Base-by-base conservation (phyloP, 2,888 invertebrate genomes). In the Eledona agricola region DNA sequence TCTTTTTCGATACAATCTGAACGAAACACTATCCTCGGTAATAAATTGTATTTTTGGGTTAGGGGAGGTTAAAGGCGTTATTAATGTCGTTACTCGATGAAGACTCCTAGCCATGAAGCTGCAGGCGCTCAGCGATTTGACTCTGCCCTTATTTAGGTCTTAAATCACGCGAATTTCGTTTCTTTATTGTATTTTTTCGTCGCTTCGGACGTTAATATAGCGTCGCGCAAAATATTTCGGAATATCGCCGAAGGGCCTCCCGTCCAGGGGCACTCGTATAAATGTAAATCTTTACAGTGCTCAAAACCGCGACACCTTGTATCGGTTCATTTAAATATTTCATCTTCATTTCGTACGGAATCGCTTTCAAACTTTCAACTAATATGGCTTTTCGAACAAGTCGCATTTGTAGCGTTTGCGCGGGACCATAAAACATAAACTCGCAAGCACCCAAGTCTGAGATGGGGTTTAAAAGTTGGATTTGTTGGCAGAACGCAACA, bases 321-420 rank as follows among this genome's bases (percentile, higher is more conserved):
- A 62, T 63, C 60, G 65, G 55, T 55, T 60, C 57, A 60, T 64
- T 62, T 65, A 59, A 64, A 65, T 65, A 64, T 65, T 64, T 65
- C 63, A 64, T 62, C 59, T 58, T 61, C 61, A 60, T 62, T 58
- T 58, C 58, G 57, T 59, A 35, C 55, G 59, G 51, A 60, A 59
- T 55, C 59, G 58, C 54, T 63, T 57, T 50, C 40, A 55, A 65
- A 65, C 57, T 64, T 60, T 56, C 60, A 54, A 58, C 62, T 60
- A 62, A 62, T 60, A 60, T 49, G 64, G 62, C 58, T 65, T 60
- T 58, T 37, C 55, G 55, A 65, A 65, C 63, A 62, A 59, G 59
- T 60, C 61, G 57, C 60, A 63, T 63, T 64, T 60, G 58, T 60
- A 57, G 55, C 45, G 51, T 43, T 42, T 42, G 42, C 25, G 19